Percentiles rank a stretch among this genome's conserved stretches.
Evolutionary conservation across 1,140 invertebrate species (phyloP).

Genomic region (Microplitis mediator): DNA sequence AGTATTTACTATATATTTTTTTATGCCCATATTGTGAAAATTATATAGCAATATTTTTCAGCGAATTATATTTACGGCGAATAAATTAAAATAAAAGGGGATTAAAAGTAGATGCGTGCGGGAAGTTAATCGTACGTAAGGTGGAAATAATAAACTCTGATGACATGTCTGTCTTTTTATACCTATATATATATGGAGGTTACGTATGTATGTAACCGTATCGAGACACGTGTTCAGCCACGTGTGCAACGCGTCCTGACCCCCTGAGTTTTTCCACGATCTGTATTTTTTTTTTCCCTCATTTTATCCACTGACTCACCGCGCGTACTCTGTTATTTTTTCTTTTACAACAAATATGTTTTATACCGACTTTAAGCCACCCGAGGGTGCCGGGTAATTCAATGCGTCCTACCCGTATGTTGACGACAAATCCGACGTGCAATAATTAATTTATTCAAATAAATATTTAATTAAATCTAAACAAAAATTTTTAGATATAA

Average conservation of each 20-base stretch:
- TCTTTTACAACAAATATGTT: constrained; percentile 22
- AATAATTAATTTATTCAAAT: too few species aligned
- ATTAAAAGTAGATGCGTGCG: background rate
- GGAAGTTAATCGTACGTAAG: constrained; percentile 27
- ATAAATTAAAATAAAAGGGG: background rate
- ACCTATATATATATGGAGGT: background rate
- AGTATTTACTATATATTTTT: too few species aligned
- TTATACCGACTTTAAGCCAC: background rate
- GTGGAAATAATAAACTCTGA: constrained; percentile 39
- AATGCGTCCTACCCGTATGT: too few species aligned
- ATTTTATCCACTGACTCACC: constrained; percentile 41
- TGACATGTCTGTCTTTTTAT: constrained; percentile 28
- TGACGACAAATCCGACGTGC: too few species aligned
- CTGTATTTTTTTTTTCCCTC: constrained; percentile 40
- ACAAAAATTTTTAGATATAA: too few species aligned
- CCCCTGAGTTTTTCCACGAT: constrained; percentile 33
- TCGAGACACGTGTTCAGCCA: constrained; percentile 56
- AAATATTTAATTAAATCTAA: too few species aligned
- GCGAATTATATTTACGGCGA: background rate
- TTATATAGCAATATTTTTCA: background rate
- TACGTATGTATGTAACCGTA: constrained; percentile 3
- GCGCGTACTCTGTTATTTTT: constrained; percentile 38
- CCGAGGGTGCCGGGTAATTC: background rate
- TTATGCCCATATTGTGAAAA: too few species aligned
- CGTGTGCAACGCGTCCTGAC: constrained; percentile 45